Percentiles rank a stretch among this genome's conserved stretches.
Conservation (phyloP, 2,113 vertebrate genomes). For the Dicentrarchus labrax region DNA sequence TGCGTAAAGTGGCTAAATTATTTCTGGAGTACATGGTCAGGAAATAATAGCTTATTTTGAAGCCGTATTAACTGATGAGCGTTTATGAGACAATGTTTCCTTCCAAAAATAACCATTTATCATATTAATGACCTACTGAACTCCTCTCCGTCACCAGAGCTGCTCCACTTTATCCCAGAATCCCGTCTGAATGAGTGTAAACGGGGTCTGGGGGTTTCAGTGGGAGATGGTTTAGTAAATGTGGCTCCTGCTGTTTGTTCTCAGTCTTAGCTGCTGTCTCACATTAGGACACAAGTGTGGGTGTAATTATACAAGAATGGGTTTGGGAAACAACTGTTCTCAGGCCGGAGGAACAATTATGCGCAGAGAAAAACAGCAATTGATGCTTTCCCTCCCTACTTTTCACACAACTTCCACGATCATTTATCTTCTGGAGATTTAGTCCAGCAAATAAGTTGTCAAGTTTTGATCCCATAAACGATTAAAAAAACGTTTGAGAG, state of each 20-base stretch:
- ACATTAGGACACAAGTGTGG: constrained; percentile 33
- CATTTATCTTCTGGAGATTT: background rate
- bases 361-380: constrained; percentile 62
- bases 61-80: background rate
- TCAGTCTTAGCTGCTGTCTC: constrained; percentile 34
- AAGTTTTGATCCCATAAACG: background rate
- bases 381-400: constrained; percentile 15
- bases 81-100: background rate
- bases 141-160: background rate
- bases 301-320: constrained; percentile 64
- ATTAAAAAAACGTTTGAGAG: background rate
- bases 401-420: constrained; percentile 22
- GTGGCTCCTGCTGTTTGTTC: constrained; percentile 55
- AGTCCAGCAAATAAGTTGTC: constrained; percentile 25
- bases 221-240: background rate
- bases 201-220: background rate
- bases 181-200: background rate
- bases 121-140: background rate
- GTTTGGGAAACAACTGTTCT: constrained; percentile 53
- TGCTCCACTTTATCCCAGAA: background rate
- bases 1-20: background rate
- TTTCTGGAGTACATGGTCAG: background rate
- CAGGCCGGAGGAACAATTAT: constrained; percentile 62
- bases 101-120: background rate
- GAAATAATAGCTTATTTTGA: background rate